These are phyloP conservation scores for Grammomys surdaster DNA, from an alignment of 2,113 vertebrate species.

Conservation along the genomic window DNA sequence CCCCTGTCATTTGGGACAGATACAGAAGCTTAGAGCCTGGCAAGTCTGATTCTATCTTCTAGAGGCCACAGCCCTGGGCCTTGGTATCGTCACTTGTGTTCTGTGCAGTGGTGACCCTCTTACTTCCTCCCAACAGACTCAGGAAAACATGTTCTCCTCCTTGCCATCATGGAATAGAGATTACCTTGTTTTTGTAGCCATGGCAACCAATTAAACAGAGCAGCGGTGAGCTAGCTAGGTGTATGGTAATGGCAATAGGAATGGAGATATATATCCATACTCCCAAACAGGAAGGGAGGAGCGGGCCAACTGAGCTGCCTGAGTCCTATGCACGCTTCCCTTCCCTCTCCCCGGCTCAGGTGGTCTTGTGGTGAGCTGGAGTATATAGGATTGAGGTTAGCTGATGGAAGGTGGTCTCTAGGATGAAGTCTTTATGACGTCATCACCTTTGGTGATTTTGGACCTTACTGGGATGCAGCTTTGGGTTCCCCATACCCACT, in stretches of 20 bases:
- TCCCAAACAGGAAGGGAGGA: neutral
- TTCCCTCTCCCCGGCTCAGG: too few species aligned
- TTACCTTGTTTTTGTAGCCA: neutral
- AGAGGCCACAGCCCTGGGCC: fast-evolving
- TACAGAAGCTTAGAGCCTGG: neutral
- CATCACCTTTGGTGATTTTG: too few species aligned
- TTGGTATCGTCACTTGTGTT: fast-evolving
- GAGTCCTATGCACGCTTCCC: too few species aligned
- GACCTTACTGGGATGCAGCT: neutral
- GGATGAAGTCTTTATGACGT: neutral
- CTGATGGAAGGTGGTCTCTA: too few species aligned
- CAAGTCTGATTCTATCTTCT: neutral
- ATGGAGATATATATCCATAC: neutral
- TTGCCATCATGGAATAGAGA: too few species aligned
- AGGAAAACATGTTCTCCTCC: neutral
- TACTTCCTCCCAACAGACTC: neutral
- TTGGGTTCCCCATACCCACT: neutral
- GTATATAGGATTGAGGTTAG: too few species aligned
- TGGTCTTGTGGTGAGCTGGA: too few species aligned
- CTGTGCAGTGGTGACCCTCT: fast-evolving
- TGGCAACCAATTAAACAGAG: neutral
- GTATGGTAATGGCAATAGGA: neutral
- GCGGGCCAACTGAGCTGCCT: too few species aligned
- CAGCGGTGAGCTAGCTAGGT: neutral
- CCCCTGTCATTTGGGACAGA: neutral